Conservation (phyloP, 2,888 invertebrate genomes). For the Calliphora vomitoria region DNA sequence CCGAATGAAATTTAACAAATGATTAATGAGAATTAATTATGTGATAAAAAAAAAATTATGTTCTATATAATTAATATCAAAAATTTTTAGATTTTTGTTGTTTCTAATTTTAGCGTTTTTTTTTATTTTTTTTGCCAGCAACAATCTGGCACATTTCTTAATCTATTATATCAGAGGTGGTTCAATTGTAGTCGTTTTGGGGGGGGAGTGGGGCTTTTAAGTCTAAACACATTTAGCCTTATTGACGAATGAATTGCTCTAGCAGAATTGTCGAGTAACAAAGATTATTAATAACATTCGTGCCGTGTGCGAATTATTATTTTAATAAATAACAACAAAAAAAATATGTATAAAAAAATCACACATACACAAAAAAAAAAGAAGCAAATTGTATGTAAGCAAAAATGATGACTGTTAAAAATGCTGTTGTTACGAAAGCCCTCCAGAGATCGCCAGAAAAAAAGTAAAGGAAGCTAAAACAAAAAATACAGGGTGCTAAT, state of each 20-base stretch:
- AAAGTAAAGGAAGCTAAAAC: not conserved
- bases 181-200: constrained; percentile 3
- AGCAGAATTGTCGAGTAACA: constrained; percentile 40
- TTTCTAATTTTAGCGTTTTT: not conserved
- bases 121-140: not conserved
- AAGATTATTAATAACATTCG: constrained; percentile 62
- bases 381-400: not conserved
- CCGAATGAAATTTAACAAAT: no score
- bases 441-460: not conserved
- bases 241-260: constrained; percentile 25
- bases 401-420: constrained; percentile 21
- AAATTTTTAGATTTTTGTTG: no score
- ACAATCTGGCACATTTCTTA: constrained; percentile 18
- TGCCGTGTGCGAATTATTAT: constrained; percentile 75
- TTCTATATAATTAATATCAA: no score
- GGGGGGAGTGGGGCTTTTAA: constrained; percentile 1
- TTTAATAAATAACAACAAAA: constrained; percentile 33
- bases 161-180: constrained; percentile 15
- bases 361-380: not conserved
- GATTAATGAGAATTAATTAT: no score
- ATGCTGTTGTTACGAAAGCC: not conserved
- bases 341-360: no score
- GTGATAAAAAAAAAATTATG: no score
- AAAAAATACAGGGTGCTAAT: not conserved
- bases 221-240: constrained; percentile 13